These are phyloP conservation scores for Phyllopteryx taeniolatus DNA, from an alignment of 2,113 vertebrate genomes.

Conservation along the genomic window DNA sequence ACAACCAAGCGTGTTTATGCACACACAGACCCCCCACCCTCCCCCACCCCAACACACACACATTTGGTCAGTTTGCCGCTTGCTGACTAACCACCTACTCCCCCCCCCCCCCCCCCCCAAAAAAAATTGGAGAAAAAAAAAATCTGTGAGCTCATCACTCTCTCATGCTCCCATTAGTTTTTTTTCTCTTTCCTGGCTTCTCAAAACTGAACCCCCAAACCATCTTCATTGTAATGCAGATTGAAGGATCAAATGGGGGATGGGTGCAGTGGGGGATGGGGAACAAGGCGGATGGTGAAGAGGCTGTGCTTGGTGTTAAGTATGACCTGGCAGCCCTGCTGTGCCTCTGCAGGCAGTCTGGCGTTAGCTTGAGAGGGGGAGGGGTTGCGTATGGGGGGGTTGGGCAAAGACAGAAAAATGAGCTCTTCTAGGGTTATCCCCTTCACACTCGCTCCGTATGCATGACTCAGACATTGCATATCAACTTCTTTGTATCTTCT, in stretches of 20 bases:
- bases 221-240: constrained; percentile 68
- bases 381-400: constrained; percentile 1
- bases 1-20: too few relatives aligned
- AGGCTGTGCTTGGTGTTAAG: constrained; percentile 59
- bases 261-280: constrained; percentile 34
- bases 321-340: constrained; percentile 56
- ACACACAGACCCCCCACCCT: too few relatives aligned
- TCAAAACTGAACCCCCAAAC: constrained; percentile 16
- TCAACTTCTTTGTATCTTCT: constrained; percentile 25
- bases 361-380: constrained; percentile 30
- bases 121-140: background rate
- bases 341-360: constrained; percentile 45
- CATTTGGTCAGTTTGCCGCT: background rate
- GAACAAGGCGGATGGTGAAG: constrained; percentile 24
- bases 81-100: background rate
- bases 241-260: constrained; percentile 49
- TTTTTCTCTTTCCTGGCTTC: constrained; percentile 17
- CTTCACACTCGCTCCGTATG: constrained; percentile 11
- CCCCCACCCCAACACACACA: too few relatives aligned
- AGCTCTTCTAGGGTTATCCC: constrained; percentile 26
- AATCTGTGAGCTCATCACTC: constrained; percentile 52
- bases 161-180: constrained; percentile 27
- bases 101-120: background rate
- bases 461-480: constrained; percentile 60
- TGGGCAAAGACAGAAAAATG: constrained; percentile 25